phyloP scores from a whole-genome alignment of 2,888 invertebrate species.

The Apamea anceps region DNA sequence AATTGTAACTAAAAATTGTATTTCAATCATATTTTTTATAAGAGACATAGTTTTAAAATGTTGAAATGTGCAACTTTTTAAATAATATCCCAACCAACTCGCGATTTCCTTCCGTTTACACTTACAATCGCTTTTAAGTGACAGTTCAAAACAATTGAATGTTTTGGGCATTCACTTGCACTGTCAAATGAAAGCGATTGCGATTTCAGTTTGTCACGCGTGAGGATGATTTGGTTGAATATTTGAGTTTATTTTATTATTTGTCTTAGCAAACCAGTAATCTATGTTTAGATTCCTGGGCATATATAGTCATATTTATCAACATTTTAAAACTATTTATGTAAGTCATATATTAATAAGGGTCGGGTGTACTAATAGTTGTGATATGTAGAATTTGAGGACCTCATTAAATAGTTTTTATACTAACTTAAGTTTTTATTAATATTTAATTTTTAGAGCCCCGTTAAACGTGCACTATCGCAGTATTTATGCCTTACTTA shows the following conservation, averaged over 20 bases:
- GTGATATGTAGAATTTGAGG: constrained; percentile 59
- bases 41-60: constrained; percentile 42
- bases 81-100: background rate
- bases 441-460: constrained; percentile 22
- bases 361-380: constrained; percentile 49
- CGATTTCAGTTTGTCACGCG: background rate
- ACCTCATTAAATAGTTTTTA: constrained; percentile 59
- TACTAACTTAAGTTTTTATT: constrained; percentile 27
- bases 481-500: constrained; percentile 30
- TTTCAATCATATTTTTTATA: constrained; percentile 51
- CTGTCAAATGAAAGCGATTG: constrained; percentile 1
- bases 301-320: background rate
- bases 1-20: constrained; percentile 40
- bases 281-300: background rate
- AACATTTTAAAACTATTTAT: constrained; percentile 26
- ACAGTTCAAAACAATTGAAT: background rate
- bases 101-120: background rate
- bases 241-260: background rate
- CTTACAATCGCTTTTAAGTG: constrained; percentile 21
- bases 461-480: constrained; percentile 20
- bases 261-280: background rate
- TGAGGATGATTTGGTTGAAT: background rate
- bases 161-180: background rate
- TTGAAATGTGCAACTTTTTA: background rate
- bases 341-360: constrained; percentile 26